Percentiles rank a stretch among this genome's conserved stretches.
Evolutionary conservation across 1,140 invertebrate genomes (phyloP).

Genomic region (Akabosia matsudoensis): DNA sequence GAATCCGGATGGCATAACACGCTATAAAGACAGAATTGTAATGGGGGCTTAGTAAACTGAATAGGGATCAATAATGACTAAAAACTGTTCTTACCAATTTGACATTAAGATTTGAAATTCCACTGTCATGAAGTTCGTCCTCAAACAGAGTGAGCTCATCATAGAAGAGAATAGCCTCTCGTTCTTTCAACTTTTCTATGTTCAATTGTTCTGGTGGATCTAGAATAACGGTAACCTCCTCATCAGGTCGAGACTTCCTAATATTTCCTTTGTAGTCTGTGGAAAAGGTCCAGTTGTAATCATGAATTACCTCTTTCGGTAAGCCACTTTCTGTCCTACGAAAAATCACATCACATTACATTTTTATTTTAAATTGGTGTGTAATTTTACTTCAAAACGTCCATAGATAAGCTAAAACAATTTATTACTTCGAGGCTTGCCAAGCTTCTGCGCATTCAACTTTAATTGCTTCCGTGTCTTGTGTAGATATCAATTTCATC

Average conservation of each 20-base stretch:
- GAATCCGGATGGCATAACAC: conserved; percentile 91
- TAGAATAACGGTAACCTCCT: conserved; percentile 6
- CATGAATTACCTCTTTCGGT: conserved; percentile 72
- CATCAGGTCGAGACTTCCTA: conserved; percentile 53
- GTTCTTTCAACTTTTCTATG: conserved; percentile 81
- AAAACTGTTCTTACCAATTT: conserved; percentile 78
- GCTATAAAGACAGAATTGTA: conserved; percentile 62
- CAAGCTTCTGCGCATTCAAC: conserved; percentile 85
- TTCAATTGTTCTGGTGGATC: conserved; percentile 77
- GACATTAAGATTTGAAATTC: conserved; percentile 80
- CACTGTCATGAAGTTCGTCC: conserved; percentile 98
- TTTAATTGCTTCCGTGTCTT: conserved; percentile 64
- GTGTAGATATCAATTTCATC: conserved; percentile 68
- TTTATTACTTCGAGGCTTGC: conserved; percentile 70
- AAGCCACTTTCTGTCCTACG: conserved; percentile 59
- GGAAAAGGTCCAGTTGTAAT: conserved; percentile 98
- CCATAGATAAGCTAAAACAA: no score
- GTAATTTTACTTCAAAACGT: conserved; percentile 15
- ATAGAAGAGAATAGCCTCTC: conserved; percentile 92
- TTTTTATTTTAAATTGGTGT: no score
- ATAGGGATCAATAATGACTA: neutral
- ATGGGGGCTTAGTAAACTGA: no score
- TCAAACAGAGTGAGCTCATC: conserved; percentile 91
- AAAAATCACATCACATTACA: conserved; percentile 15
- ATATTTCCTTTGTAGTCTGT: conserved; percentile 84